Base-by-base conservation (phyloP, 2,888 invertebrate species). In the Frankliniella fusca region DNA sequence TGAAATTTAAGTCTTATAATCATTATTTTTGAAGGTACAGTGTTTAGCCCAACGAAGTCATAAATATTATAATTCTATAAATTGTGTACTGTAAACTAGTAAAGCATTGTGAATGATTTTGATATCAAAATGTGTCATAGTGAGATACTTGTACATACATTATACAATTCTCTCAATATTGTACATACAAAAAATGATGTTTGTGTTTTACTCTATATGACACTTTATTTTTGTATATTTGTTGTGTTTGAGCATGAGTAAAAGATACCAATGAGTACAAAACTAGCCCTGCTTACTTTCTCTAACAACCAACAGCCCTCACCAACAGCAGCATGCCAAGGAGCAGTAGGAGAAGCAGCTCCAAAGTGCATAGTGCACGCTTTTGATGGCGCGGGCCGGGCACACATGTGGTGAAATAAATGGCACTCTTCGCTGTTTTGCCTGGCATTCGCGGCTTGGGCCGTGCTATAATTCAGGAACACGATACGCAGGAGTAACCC, bases 161-260 rank as follows among this genome's bases (percentile, higher is more conserved):
- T 61, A 15, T 76, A 76, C 70, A 76, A 76, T n/a, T 76, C 12
- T 76, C 27, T 27, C 23, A 54, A 2, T 76, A 76, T 76, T 76
- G 70, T 27, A 76, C 70, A 76, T 76, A 76, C 1, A 2, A 27
- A 23, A 76, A 76, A 54, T 38, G 70, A 76, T 27, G 70, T 76
- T 76, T 12, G n/a, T 76, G 70, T 76, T 76, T 76, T 10, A 27
- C 70, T 76, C 15, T 70, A 23, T 76, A 76, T 76, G 70, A 76
- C 27, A 27, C 70, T 10, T 76, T 76, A 76, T 76, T 23, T 76
- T 76, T 76, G 70, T 76, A 76, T 27, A 76, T 23, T 76, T 76
- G 70, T 76, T 76, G 70, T 76, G 70, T 76, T 76, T 76, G 70
- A 76, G 70, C 23, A 76, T 76, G 27, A 76, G 70, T 76, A 76